Base-by-base conservation (phyloP, 2,888 invertebrate species). In the Pandemis cinnamomeana region DNA sequence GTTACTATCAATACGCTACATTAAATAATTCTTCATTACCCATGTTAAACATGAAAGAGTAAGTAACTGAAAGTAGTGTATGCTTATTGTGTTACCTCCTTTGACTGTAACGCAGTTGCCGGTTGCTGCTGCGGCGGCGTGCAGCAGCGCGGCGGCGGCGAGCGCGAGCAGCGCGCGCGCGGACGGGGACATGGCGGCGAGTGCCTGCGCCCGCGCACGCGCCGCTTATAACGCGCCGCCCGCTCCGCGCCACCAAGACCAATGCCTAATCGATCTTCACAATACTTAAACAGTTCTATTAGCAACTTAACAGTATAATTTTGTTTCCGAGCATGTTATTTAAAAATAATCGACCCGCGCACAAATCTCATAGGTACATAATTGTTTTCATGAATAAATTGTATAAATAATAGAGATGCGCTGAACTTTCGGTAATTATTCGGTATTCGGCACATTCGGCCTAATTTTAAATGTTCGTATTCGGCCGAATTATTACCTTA, bases 101-200 rank as follows among this genome's bases (percentile, higher is more conserved):
- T 11, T 46, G 11, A 7, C n/a, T 6, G 44, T 36, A 44, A 15
- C 2, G 44, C 62, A 11, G 15, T 62, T 5, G 44, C 42, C 2
- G 10, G n/a, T n/a, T n/a, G n/a, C 8, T 42, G 62, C 62, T 42
- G 42, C 10, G n/a, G 42, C 62, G 42, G n/a, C n/a, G 62, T 15
- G 62, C 42, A 62, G 44, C 15, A 62, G 44, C 62, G 62, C 15
- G 62, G 62, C 62, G 62, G 42, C 42, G 44, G 62, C 44, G 44
- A 62, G 42, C 15, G 42, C 15, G 42, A 63, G 44, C 46, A 63
- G 62, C 62, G 62, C 5, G 42, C 62, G 42, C 7, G 62, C n/a
- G 42, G 15, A 42, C 36, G 41, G 7, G 7, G 36, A n/a, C 61
- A 41, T 41, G 41, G 36, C 61, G 41, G 41, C 7, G n/a, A 41